Evolutionary conservation across 2,888 invertebrate species (phyloP), one percentile per base, ranked within the genome.

Genomic region (Caenorhabditis parvicauda): DNA sequence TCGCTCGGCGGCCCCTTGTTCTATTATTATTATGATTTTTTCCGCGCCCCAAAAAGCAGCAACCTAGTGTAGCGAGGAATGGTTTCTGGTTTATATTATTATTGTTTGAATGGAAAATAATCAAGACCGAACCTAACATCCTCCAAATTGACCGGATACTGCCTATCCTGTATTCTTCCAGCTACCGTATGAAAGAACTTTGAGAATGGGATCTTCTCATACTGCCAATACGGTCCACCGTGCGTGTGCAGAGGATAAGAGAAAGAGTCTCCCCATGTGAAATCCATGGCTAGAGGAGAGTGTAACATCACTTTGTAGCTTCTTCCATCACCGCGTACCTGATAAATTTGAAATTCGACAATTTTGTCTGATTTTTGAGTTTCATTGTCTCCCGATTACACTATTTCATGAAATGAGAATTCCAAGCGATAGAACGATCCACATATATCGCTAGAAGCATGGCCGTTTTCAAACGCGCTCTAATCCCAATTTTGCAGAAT

Each of bases 181-280:
- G 68, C 67, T 22, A 75, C 71, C 0, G 77, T 77, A 56, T 72
- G 68, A 58, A 76, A 70, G 58, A 81, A 81, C 51, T 67, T 68
- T 9, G 70, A 70, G 46, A 72, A 72, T 17, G 81, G 80, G 28
- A 81, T 79, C 58, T 67, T 90, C 25, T 89, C 87, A 62, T 87
- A 84, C 85, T 98, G 96, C 98, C 98, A 98, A 82, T 98, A 95
- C 0, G 98, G 98, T 0, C 67, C 79, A 37, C 98, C 98, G 83
- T 94, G 87, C 0, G 98, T 98, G 81, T 88, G 91, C 3, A 98
- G 83, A 0, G 89, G 87, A 82, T 89, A 95, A 76, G 89, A 88
- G 82, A 89, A 92, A 17, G 89, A 86, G 82, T 94, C 92, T 81
- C 91, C 88, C 91, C 91, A 92, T n/a, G 87, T 86, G 27, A 92